phyloP scores from a whole-genome alignment of 2,888 invertebrate species.

The Lithodes maja region DNA sequence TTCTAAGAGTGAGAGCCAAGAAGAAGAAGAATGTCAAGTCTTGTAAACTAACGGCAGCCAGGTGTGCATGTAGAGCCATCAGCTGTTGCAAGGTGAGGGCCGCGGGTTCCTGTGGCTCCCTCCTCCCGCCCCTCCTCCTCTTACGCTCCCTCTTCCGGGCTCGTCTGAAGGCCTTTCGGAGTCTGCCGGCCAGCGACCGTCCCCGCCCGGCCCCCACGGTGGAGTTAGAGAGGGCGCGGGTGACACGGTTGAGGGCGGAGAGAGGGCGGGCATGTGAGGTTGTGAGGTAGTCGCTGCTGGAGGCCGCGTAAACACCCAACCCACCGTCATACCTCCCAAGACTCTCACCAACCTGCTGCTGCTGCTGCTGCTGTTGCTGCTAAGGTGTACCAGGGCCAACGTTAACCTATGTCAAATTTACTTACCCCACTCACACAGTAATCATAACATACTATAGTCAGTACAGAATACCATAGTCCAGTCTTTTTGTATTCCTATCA shows the following conservation, averaged over 20 bases:
- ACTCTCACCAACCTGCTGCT: conserved; percentile 35
- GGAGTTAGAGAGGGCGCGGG: conserved; percentile 61
- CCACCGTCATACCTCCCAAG: conserved; percentile 15
- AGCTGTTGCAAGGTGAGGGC: conserved; percentile 65
- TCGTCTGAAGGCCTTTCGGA: conserved; percentile 46
- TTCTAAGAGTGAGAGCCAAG: background rate
- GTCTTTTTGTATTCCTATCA: too few relatives aligned
- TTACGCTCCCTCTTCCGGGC: background rate
- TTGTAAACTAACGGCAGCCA: conserved; percentile 50
- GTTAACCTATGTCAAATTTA: background rate
- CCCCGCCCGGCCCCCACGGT: conserved; percentile 29
- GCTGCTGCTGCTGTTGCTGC: background rate
- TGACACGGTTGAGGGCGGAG: conserved; percentile 65
- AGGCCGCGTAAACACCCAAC: conserved; percentile 38
- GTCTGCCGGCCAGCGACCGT: conserved; percentile 33
- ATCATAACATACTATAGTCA: too few relatives aligned
- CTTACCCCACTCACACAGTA: background rate
- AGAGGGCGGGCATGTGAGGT: conserved; percentile 44
- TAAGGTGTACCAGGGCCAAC: background rate
- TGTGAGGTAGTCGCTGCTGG: conserved; percentile 60
- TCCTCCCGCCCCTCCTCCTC: conserved; percentile 11
- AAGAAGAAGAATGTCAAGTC: too few relatives aligned
- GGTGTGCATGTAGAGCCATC: conserved; percentile 69
- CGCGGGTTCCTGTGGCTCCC: conserved; percentile 38
- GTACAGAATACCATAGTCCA: too few relatives aligned